Evolutionary conservation across 2,797 vertebrate genomes (phyloP).

Genomic region (Tenualosa ilisha): DNA sequence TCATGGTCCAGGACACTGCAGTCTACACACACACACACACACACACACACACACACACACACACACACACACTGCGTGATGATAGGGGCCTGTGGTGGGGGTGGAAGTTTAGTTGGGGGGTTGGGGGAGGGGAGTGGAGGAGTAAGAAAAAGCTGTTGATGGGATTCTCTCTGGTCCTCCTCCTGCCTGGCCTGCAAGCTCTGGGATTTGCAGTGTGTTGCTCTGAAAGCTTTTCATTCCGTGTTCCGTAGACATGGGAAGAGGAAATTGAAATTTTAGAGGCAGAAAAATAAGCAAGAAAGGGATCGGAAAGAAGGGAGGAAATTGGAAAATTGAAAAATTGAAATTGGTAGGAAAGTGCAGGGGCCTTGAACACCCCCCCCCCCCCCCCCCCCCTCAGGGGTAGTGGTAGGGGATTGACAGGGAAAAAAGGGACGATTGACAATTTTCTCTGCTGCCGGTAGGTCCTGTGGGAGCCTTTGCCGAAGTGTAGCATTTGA

Average conservation of each 20-base stretch:
- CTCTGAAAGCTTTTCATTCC: not conserved
- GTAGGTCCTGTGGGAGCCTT: not conserved
- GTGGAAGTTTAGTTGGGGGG: too few species aligned
- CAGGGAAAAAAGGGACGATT: not conserved
- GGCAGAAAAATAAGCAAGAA: not conserved
- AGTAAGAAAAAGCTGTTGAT: not conserved
- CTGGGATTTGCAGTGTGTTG: not conserved
- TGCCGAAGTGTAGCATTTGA: not conserved
- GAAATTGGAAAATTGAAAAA: conserved; percentile 23
- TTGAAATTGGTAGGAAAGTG: conserved; percentile 7
- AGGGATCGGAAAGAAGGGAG: conserved; percentile 27
- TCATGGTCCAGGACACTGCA: too few species aligned
- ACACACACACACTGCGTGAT: not conserved
- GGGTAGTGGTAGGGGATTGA: not conserved
- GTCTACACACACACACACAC: not conserved
- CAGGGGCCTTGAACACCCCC: not conserved
- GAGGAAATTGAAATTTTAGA: conserved; percentile 33
- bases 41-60: not conserved
- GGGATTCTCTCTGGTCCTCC: not conserved
- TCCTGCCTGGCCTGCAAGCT: not conserved
- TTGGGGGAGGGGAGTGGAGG: not conserved
- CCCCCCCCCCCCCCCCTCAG: not conserved
- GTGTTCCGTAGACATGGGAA: not conserved
- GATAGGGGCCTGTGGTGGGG: too few species aligned
- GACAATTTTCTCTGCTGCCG: not conserved